phyloP scores from a whole-genome alignment of 2,797 vertebrate species.

The Sardinella longiceps region DNA sequence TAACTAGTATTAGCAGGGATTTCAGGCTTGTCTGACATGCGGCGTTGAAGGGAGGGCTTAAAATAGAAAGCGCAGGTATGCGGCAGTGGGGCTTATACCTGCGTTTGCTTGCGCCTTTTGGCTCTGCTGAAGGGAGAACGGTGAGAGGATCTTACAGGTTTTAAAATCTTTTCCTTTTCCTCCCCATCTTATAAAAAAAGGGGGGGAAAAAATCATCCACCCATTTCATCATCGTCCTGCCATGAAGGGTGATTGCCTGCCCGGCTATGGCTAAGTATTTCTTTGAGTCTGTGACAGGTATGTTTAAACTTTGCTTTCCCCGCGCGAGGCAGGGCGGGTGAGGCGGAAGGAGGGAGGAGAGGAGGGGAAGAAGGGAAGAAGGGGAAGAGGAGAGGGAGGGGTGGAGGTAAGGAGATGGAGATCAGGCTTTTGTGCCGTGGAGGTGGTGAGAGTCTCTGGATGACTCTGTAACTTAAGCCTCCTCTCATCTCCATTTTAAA shows the following conservation, averaged over 20 bases:
- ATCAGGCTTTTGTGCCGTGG: conserved; percentile 61
- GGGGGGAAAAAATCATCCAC: not conserved
- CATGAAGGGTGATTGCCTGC: conserved; percentile 66
- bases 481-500: conserved; percentile 76
- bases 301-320: conserved; percentile 56
- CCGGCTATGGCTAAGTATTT: conserved; percentile 69
- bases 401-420: conserved; percentile 41
- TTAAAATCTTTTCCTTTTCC: conserved; percentile 64
- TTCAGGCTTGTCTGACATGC: conserved; percentile 81
- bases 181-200: conserved; percentile 52
- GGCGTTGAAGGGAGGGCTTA: conserved; percentile 76
- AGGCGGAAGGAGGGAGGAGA: conserved; percentile 48
- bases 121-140: conserved; percentile 69
- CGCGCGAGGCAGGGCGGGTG: conserved; percentile 36
- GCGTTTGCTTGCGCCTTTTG: conserved; percentile 67
- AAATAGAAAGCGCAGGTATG: conserved; percentile 72
- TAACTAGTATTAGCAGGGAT: conserved; percentile 85
- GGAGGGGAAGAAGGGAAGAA: conserved; percentile 67
- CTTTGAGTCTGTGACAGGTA: conserved; percentile 74
- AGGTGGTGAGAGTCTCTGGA: conserved; percentile 70
- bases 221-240: conserved; percentile 55
- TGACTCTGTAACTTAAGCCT: conserved; percentile 78
- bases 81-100: conserved; percentile 76
- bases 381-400: conserved; percentile 43
- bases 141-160: conserved; percentile 74